A percentile compares a stretch with the other conserved stretches of the same genome.
Evolutionary conservation across 2,113 vertebrate genomes (phyloP).

Genomic region (Thymallus thymallus): DNA sequence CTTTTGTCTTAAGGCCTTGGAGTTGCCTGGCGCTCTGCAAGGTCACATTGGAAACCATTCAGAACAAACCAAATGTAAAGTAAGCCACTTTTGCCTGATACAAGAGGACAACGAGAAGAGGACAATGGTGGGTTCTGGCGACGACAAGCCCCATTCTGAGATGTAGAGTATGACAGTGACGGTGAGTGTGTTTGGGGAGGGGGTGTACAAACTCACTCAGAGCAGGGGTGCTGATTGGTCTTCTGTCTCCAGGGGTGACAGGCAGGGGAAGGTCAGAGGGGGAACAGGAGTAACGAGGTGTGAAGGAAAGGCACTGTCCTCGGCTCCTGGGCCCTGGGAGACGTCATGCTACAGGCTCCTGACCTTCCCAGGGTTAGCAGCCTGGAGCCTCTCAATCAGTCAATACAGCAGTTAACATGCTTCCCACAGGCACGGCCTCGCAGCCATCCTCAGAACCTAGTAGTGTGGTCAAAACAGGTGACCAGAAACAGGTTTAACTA

Average conservation of each 20-base stretch:
- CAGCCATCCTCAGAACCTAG: constrained; percentile 22
- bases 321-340: constrained; percentile 52
- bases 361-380: constrained; percentile 44
- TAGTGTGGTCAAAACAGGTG: background rate
- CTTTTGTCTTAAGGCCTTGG: background rate
- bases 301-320: constrained; percentile 67
- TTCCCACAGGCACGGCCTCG: constrained; percentile 42
- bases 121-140: constrained; percentile 37
- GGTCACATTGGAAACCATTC: background rate
- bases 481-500: background rate
- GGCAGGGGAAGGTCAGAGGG: constrained; percentile 63
- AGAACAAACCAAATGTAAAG: no score
- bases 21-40: constrained; percentile 32
- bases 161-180: constrained; percentile 40
- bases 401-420: constrained; percentile 47
- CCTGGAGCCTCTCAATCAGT: constrained; percentile 35
- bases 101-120: constrained; percentile 34
- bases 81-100: constrained; percentile 23
- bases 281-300: constrained; percentile 65
- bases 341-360: constrained; percentile 49
- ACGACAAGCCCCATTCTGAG: constrained; percentile 46
- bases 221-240: constrained; percentile 50
- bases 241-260: constrained; percentile 49
- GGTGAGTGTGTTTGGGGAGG: constrained; percentile 24
- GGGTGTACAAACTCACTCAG: background rate